Evolutionary conservation across 92 coral and sea anemone species (phyloP), one percentile per base, ranked within the genome.

Genomic region (Palythoa grandiflora): DNA sequence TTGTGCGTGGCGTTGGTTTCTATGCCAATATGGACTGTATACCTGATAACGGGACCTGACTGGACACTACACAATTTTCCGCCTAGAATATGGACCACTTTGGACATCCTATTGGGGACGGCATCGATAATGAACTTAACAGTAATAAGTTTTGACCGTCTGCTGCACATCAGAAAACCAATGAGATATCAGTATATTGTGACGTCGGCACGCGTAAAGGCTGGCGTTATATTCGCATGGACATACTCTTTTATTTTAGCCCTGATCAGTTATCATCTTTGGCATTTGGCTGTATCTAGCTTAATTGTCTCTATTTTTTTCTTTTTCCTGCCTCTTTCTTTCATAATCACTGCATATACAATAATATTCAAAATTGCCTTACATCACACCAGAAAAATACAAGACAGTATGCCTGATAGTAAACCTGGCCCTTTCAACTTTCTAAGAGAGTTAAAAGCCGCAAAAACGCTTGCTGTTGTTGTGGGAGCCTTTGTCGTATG

Each of bases 381-480:
- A 38, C 86, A 89, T 39, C 99, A 96, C 2, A 54, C 88, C 12
- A 73, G 87, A 15, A 84, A 90, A 53, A 94, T 93, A 71, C 85
- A 80, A 44, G 80, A 79, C 77, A 90, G 87, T 5, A 63, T 73
- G 71, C 95, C 83, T 57, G 88, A 84, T 66, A 78, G 48, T 53
- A 89, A 86, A 59, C 70, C 70, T 51, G 91, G 17, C 40, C 44
- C 78, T 37, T 90, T 86, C 75, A 92, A 91, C 52, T 92, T 93
- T 83, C 89, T 90, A 17, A 94, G 91, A 78, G 98, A 95, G 78
- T 51, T 93, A 66, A 95, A 96, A 70, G 98, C 98, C 1, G 96
- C 97, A 5, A 96, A 95, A 74, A 96, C 99, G 1, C 89, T 96
- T n/a, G 96, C 97, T 15, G 95, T 93, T 13, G 96, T 96, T 21